Percentiles rank a stretch among this genome's conserved stretches.
These are phyloP conservation scores for Heliothis virescens DNA, from an alignment of 1,140 invertebrate genomes.

Conservation along the genomic window DNA sequence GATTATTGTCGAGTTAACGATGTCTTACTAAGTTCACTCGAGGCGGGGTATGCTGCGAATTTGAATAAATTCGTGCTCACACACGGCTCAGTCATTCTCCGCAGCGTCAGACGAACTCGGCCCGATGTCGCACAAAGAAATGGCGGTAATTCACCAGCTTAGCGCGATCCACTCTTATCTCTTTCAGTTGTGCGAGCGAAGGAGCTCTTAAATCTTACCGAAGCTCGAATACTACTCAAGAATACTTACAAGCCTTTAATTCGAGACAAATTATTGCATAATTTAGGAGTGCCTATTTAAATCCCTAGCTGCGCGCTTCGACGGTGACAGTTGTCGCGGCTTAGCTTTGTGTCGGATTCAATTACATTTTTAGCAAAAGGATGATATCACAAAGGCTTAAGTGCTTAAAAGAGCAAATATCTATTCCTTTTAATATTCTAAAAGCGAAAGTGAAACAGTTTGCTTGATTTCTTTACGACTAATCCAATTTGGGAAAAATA, in stretches of 20 bases:
- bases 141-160: conserved; percentile 70
- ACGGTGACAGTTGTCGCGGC: conserved; percentile 50
- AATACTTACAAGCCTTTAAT: conserved; percentile 75
- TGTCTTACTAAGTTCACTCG: conserved; percentile 65
- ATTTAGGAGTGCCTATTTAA: conserved; percentile 63
- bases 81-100: conserved; percentile 57
- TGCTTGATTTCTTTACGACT: not conserved
- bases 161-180: conserved; percentile 72
- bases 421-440: conserved; percentile 14
- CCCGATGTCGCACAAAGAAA: conserved; percentile 65
- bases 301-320: conserved; percentile 54
- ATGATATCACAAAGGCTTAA: conserved; percentile 1
- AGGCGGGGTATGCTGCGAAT: conserved; percentile 67
- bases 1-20: conserved; percentile 74
- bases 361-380: conserved; percentile 43
- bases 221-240: conserved; percentile 67
- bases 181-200: conserved; percentile 67
- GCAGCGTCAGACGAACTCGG: conserved; percentile 54
- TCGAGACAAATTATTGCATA: conserved; percentile 75
- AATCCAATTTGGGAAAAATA: not conserved
- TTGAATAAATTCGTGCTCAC: conserved; percentile 73
- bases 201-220: conserved; percentile 71
- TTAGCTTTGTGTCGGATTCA: conserved; percentile 48
- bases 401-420: conserved; percentile 2
- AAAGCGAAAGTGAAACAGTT: conserved; percentile 1